Evolutionary conservation across 2,797 vertebrate species (phyloP), one percentile per base, ranked within the genome.

Genomic region (Capromys pilorides): DNA sequence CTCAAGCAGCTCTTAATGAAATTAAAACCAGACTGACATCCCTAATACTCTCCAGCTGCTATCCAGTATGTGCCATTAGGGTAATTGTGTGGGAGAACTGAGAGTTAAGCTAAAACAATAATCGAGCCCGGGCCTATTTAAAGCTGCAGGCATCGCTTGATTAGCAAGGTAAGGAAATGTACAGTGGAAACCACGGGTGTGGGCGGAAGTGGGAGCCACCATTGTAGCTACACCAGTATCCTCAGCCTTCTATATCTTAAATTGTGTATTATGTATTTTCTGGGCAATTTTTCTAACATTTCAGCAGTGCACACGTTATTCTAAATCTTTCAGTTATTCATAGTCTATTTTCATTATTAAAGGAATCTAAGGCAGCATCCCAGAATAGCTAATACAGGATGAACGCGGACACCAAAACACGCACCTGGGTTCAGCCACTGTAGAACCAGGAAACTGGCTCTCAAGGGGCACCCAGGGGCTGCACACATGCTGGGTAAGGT

Each of bases 1-100:
- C 86, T 67, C 96, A 93, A 94, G 92, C n/a, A 57, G 39, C 90
- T 95, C 92, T 87, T 96, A 96, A 96, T 96, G 94, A 96, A 97
- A 96, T 96, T 79, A 95, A 96, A 97, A 57, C 82, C 94, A 93
- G 95, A 87, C 88, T 78, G 92, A 95, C 82, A 59, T 90, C 69
- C 51, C 83, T 96, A 95, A 97, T 87, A 92, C 80, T 92, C 92
- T 83, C 95, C 95, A 97, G 93, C 95, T 96, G 93, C 92, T 96
- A 95, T 85, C 90, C 75, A 97, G 95, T 92, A 49, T 89, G 86
- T 92, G 85, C 90, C 91, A 96, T 96, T 95, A 97, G 91, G 91
- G 81, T 96, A 97, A 97, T 73, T 94, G 94, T 92, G 96, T 59
- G 83, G 88, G 95, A 97, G 88, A 95, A 73, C 36, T 28, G 85